A percentile compares a stretch with the other conserved stretches of the same genome.
phyloP scores from a whole-genome alignment of 2,888 invertebrate species.

The Cephus runcator region DNA sequence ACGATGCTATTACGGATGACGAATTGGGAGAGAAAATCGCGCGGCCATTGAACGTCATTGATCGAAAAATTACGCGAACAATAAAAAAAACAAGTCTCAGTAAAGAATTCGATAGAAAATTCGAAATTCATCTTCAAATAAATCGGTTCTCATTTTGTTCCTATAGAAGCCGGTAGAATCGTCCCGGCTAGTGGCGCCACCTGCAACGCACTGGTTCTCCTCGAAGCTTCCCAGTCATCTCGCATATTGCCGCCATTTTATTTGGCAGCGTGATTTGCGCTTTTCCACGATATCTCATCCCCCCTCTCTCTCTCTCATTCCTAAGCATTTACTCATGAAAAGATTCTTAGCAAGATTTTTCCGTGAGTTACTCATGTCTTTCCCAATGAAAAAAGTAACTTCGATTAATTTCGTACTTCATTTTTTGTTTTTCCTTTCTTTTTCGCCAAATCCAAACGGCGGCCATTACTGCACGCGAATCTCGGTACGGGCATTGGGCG shows the following conservation, averaged over 20 bases:
- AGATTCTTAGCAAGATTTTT: not conserved
- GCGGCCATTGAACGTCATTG: not conserved
- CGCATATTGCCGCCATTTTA: constrained; percentile 44
- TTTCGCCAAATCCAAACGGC: not conserved
- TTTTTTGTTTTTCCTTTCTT: not conserved
- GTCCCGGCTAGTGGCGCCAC: constrained; percentile 34
- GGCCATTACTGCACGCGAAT: not conserved
- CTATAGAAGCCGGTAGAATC: not conserved
- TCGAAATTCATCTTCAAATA: not conserved
- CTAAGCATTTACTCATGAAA: not conserved
- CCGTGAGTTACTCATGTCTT: not conserved
- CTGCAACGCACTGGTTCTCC: constrained; percentile 13
- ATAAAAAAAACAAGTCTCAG: not conserved
- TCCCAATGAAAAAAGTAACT: not conserved
- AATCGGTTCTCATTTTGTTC: not conserved
- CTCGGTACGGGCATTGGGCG: not conserved
- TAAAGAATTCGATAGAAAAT: not conserved
- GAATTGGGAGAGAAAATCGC: not conserved
- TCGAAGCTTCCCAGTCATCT: constrained; percentile 10
- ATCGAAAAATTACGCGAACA: not conserved
- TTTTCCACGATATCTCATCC: constrained; percentile 12
- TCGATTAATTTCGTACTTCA: not conserved
- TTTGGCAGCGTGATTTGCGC: constrained; percentile 30
- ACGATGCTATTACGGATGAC: not conserved
- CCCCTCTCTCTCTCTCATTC: not conserved